phyloP scores from a whole-genome alignment of 1,140 invertebrate species.

The Trichonephila inaurata region DNA sequence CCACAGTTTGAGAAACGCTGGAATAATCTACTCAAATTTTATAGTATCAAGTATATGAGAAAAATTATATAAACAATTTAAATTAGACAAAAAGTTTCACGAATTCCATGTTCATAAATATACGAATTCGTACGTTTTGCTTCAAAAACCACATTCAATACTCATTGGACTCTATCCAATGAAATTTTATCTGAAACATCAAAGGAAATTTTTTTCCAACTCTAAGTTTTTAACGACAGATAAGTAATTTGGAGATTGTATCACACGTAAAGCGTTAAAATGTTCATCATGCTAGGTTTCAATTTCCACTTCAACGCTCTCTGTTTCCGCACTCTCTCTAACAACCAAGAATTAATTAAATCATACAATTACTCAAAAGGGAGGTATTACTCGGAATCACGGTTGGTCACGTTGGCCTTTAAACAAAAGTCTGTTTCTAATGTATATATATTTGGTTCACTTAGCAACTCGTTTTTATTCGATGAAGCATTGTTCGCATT shows the following conservation, averaged over 20 bases:
- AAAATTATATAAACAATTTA: too few relatives aligned
- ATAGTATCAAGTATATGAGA: too few relatives aligned
- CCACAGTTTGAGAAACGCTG: too few relatives aligned
- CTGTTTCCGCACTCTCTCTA: background rate
- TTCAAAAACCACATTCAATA: too few relatives aligned
- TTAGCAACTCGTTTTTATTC: background rate
- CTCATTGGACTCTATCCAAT: background rate
- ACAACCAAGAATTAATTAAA: slow-evolving; percentile 2
- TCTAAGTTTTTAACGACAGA: background rate
- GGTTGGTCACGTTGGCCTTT: background rate
- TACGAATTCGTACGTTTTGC: too few relatives aligned
- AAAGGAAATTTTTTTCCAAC: background rate
- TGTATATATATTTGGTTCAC: background rate
- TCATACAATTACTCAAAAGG: background rate
- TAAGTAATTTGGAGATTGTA: background rate
- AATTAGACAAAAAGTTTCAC: too few relatives aligned
- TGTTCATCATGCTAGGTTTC: slow-evolving; percentile 24
- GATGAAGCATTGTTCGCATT: background rate
- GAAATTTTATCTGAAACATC: background rate
- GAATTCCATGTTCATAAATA: too few relatives aligned
- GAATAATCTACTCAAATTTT: too few relatives aligned
- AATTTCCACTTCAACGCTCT: slow-evolving; percentile 12
- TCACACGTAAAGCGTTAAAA: background rate
- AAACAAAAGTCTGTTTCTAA: slow-evolving; percentile 1
- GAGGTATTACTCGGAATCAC: background rate